A percentile compares a stretch with the other conserved stretches of the same genome.
Conservation (phyloP, 2,797 vertebrate species). For the Dryobates pubescens region DNA sequence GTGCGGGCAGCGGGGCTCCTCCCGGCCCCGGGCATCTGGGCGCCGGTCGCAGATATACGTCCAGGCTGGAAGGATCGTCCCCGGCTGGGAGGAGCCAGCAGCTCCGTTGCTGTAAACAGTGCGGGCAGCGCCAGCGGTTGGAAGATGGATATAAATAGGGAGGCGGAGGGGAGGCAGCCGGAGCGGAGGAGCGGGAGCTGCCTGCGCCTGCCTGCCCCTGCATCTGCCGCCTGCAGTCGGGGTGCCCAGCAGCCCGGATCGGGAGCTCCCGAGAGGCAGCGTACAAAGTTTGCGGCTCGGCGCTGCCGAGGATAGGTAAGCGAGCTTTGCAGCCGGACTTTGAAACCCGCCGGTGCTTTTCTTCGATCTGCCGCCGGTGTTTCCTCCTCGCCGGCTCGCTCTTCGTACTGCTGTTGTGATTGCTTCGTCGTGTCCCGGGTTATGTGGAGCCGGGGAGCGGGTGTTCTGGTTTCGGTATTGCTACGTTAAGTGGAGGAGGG, state of each 20-base stretch:
- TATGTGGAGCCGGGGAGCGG: not conserved
- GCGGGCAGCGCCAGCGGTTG: constrained; percentile 64
- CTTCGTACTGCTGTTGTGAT: not conserved
- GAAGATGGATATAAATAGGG: constrained; percentile 65
- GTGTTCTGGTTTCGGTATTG: not conserved
- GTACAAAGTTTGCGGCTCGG: not conserved
- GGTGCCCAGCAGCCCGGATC: not conserved
- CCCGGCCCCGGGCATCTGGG: not conserved
- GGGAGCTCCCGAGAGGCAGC: not conserved
- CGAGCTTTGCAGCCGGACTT: not conserved
- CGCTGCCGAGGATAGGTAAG: constrained; percentile 28
- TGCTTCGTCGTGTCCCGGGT: not conserved
- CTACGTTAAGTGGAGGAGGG: not conserved
- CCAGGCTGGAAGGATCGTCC: constrained; percentile 45
- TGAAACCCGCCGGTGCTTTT: not conserved
- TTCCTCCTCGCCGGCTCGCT: not conserved
- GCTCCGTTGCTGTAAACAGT: constrained; percentile 65
- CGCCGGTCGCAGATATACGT: constrained; percentile 8
- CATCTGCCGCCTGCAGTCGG: not conserved
- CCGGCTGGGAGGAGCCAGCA: constrained; percentile 67
- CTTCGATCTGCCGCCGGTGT: not conserved
- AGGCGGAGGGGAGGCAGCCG: constrained; percentile 49
- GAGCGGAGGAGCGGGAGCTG: constrained; percentile 28
- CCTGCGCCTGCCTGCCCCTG: constrained; percentile 10
- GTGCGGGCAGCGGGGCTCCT: not conserved